phyloP scores from a whole-genome alignment of 1,140 invertebrate species.

The Fopius arisanus region DNA sequence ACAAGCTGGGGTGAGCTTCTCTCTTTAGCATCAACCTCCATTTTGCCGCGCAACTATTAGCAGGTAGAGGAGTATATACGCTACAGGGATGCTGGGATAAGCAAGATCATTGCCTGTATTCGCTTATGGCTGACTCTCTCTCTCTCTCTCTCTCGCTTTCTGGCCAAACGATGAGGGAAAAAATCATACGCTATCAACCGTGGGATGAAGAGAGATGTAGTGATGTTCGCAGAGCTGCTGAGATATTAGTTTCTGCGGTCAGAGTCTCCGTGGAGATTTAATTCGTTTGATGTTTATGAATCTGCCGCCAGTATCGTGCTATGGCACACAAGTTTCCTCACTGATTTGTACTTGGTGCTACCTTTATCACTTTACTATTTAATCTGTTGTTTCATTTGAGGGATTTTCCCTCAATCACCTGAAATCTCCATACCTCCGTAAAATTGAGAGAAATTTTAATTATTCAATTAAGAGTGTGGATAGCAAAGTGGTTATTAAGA shows the following conservation, averaged over 20 bases:
- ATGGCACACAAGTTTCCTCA: slow-evolving; percentile 39
- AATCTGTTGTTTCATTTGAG: slow-evolving; percentile 29
- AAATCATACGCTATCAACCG: slow-evolving; percentile 4
- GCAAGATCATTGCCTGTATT: background rate
- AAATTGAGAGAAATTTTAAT: background rate
- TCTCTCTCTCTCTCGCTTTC: background rate
- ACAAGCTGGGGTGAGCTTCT: background rate
- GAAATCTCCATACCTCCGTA: background rate
- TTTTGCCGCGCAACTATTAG: slow-evolving; percentile 46
- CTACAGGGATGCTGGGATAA: slow-evolving; percentile 39
- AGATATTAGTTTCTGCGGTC: slow-evolving; percentile 68
- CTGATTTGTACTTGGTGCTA: slow-evolving; percentile 12
- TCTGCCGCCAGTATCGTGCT: slow-evolving; percentile 51
- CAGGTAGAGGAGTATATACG: slow-evolving; percentile 42
- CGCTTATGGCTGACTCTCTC: background rate
- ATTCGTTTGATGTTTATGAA: slow-evolving; percentile 67
- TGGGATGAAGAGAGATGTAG: slow-evolving; percentile 17
- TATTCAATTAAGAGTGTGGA: background rate
- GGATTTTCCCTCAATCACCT: background rate
- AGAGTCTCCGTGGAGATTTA: slow-evolving; percentile 63
- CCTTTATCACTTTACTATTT: slow-evolving; percentile 14
- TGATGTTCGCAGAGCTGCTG: slow-evolving; percentile 49
- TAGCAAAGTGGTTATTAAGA: background rate
- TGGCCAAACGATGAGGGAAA: slow-evolving; percentile 10
- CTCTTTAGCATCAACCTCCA: slow-evolving; percentile 24